Conservation (phyloP, 2,888 invertebrate genomes). For the Microplitis manilae region DNA sequence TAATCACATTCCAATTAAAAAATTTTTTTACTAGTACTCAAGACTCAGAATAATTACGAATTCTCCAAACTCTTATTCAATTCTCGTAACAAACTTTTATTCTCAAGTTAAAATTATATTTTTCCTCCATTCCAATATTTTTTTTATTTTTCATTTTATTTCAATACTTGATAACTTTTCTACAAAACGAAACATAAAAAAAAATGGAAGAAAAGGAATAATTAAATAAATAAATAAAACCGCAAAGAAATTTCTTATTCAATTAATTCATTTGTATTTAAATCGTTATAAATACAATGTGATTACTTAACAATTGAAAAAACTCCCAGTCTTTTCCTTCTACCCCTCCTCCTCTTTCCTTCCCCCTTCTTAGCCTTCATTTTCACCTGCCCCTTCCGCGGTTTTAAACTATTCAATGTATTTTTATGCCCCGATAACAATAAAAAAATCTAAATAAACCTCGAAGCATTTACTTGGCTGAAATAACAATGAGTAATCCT, state of each 20-base stretch:
- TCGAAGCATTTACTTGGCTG: neutral
- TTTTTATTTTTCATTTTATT: too few relatives aligned
- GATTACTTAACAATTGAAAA: slow-evolving; percentile 13
- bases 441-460: slow-evolving; percentile 6
- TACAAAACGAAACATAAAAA: too few relatives aligned
- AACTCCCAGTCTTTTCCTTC: neutral
- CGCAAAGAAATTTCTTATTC: neutral
- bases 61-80: too few relatives aligned
- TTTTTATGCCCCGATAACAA: neutral
- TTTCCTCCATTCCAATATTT: too few relatives aligned
- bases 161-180: too few relatives aligned
- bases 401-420: slow-evolving; percentile 4
- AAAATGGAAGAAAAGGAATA: too few relatives aligned
- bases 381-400: neutral
- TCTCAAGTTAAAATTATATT: too few relatives aligned
- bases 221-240: neutral
- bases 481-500: slow-evolving; percentile 12
- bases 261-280: slow-evolving; percentile 11
- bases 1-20: too few relatives aligned
- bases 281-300: neutral
- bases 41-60: too few relatives aligned
- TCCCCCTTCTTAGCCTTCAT: neutral
- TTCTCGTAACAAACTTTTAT: too few relatives aligned
- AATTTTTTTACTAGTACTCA: too few relatives aligned
- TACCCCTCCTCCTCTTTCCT: neutral